These are phyloP conservation scores for Onychostoma macrolepis DNA, from an alignment of 2,113 vertebrate genomes.

Conservation along the genomic window DNA sequence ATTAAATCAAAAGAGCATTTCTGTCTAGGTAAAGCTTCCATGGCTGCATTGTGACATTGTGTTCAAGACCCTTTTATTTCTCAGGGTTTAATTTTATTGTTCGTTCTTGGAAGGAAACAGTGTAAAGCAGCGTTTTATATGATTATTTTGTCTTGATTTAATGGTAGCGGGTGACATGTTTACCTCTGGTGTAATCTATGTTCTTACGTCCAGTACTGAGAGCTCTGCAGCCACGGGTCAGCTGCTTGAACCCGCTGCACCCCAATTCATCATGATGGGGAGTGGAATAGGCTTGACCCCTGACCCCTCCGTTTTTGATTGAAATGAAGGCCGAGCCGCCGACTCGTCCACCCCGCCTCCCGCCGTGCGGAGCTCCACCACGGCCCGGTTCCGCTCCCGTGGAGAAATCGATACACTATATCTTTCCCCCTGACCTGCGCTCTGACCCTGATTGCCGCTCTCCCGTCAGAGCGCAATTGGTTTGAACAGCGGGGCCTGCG, in stretches of 20 bases:
- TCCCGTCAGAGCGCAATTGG: constrained; percentile 88
- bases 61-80: neutral
- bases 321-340: constrained; percentile 78
- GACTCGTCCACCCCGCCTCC: constrained; percentile 64
- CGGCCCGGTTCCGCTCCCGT: constrained; percentile 79
- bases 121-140: neutral
- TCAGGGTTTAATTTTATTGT: neutral
- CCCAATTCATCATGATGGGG: constrained; percentile 87
- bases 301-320: constrained; percentile 81
- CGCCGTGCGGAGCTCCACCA: constrained; percentile 68
- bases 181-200: constrained; percentile 71
- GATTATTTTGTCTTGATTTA: constrained; percentile 23
- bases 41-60: neutral
- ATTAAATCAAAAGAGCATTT: constrained; percentile 30
- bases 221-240: constrained; percentile 74
- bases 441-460: constrained; percentile 88
- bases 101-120: neutral
- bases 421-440: constrained; percentile 89
- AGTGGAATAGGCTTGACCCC: constrained; percentile 81
- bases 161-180: constrained; percentile 40
- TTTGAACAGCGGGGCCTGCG: constrained; percentile 85
- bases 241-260: constrained; percentile 80
- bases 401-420: constrained; percentile 93
- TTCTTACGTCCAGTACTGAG: constrained; percentile 71
- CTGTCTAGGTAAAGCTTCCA: neutral